Conservation (phyloP, 2,113 vertebrate genomes). For the Otocyon megalotis region DNA sequence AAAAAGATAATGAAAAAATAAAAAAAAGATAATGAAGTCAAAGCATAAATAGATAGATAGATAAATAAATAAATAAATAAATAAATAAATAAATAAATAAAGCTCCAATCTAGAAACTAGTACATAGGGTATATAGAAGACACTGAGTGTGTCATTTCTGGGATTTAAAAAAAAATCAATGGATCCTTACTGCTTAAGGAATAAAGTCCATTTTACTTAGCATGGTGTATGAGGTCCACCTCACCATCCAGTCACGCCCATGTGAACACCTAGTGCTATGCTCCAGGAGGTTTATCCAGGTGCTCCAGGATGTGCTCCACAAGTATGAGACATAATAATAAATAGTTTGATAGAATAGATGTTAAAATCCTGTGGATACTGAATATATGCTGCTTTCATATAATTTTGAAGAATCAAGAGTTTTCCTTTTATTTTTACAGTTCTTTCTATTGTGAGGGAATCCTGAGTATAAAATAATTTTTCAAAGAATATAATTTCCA, state of each 20-base stretch:
- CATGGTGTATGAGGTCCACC: neutral
- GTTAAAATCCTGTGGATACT: neutral
- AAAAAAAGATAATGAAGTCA: no score
- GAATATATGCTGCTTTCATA: neutral
- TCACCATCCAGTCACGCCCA: neutral
- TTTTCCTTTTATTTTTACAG: neutral
- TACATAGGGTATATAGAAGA: neutral
- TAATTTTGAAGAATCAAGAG: neutral
- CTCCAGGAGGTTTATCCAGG: neutral
- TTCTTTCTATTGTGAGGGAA: neutral
- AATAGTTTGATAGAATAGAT: neutral
- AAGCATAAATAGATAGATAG: no score
- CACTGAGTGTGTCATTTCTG: neutral
- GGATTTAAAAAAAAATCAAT: neutral
- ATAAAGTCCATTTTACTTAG: neutral
- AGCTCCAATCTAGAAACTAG: neutral
- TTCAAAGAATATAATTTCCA: neutral
- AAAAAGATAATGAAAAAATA: no score
- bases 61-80: no score
- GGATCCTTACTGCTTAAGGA: neutral
- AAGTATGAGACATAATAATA: neutral
- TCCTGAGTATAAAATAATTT: neutral
- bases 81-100: no score
- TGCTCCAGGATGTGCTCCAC: neutral
- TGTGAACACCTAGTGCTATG: neutral